Percentiles rank a stretch among this genome's conserved stretches.
Conservation (phyloP, 2,113 vertebrate genomes). For the Callithrix jacchus region DNA sequence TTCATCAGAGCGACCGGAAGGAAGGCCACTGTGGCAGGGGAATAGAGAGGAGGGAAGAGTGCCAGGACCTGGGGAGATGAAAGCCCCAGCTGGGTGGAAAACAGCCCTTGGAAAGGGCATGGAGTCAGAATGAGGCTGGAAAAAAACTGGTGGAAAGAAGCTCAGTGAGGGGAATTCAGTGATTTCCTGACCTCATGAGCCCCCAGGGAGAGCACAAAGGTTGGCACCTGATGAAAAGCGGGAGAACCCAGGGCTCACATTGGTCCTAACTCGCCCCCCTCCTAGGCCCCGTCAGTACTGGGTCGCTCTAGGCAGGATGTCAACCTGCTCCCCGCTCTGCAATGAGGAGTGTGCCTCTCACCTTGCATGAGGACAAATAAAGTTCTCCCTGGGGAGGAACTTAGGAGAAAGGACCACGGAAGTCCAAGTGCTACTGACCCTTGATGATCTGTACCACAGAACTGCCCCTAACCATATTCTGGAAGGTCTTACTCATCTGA, state of each 20-base stretch:
- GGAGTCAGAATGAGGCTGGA: slow-evolving; percentile 56
- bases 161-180: slow-evolving; percentile 50
- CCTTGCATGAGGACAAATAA: neutral
- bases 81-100: slow-evolving; percentile 69
- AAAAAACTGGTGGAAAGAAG: slow-evolving; percentile 70
- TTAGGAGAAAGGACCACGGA: neutral
- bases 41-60: neutral
- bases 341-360: neutral
- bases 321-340: neutral
- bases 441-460: neutral
- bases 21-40: neutral
- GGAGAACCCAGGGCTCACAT: neutral
- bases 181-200: slow-evolving; percentile 61
- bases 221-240: slow-evolving; percentile 68
- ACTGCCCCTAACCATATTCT: neutral
- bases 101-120: slow-evolving; percentile 60
- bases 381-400: neutral
- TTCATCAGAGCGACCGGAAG: neutral
- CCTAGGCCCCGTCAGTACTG: neutral
- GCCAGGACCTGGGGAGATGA: slow-evolving; percentile 61
- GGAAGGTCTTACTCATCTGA: neutral
- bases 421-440: neutral
- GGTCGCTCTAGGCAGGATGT: neutral
- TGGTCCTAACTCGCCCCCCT: neutral
- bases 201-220: slow-evolving; percentile 59